Conservation (phyloP, 2,113 vertebrate genomes). For the Ploceus nigricollis region DNA sequence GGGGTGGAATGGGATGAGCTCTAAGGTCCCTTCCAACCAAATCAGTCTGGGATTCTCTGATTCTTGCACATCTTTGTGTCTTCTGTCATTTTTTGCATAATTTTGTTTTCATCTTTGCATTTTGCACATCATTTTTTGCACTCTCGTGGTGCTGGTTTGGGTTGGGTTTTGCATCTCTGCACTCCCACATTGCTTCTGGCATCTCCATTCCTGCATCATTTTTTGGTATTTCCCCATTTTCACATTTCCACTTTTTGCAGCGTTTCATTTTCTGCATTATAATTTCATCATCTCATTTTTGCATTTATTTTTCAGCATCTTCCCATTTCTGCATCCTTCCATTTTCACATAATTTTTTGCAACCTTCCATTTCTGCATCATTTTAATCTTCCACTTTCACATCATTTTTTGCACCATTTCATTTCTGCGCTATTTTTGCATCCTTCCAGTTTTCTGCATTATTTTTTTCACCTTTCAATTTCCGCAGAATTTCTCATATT, state of each 20-base stretch:
- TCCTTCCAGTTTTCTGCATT: background rate
- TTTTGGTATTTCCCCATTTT: background rate
- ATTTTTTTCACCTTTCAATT: background rate
- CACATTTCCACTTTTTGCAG: background rate
- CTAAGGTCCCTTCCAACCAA: background rate
- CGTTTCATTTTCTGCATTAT: background rate
- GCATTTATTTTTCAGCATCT: background rate
- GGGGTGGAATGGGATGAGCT: accelerated
- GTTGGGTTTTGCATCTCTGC: background rate
- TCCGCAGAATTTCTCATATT: background rate
- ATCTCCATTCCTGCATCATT: background rate
- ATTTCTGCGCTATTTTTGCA: background rate
- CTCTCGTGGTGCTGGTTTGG: background rate
- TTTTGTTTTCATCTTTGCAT: background rate
- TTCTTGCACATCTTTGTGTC: background rate
- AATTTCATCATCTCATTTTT: background rate
- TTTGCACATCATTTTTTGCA: background rate
- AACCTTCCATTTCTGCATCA: background rate
- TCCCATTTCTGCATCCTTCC: background rate
- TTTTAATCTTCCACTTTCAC: background rate
- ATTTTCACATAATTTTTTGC: background rate
- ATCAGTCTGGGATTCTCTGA: background rate
- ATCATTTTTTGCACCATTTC: background rate
- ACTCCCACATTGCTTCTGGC: background rate
- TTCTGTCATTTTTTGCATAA: accelerated